phyloP scores from a whole-genome alignment of 1,140 invertebrate species.

The Sycobia sp. region DNA sequence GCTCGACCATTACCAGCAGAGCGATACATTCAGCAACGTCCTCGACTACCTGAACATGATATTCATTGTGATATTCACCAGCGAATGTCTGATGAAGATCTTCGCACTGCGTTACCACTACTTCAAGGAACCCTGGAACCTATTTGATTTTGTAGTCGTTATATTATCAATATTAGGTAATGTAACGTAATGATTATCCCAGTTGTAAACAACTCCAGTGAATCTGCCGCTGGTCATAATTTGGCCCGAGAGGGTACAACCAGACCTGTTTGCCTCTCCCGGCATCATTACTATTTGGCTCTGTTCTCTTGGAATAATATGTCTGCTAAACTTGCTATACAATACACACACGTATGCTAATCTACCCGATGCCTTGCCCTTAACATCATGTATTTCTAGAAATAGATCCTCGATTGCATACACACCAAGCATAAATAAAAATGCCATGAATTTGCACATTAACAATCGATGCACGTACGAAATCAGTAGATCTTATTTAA shows the following conservation, averaged over 20 bases:
- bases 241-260: not conserved
- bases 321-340: too few relatives aligned
- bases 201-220: constrained; percentile 53
- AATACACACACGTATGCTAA: not conserved
- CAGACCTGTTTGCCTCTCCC: constrained; percentile 51
- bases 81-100: constrained; percentile 96
- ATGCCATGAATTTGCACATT: constrained; percentile 15
- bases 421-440: not conserved
- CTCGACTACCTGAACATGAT: constrained; percentile 93
- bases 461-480: constrained; percentile 20
- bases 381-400: not conserved
- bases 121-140: constrained; percentile 99
- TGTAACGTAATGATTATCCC: constrained; percentile 59
- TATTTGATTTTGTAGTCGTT: constrained; percentile 99
- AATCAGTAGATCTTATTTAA: constrained; percentile 17
- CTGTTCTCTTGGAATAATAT: not conserved
- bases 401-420: not conserved
- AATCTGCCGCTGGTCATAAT: constrained; percentile 1
- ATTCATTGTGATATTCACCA: constrained; percentile 98
- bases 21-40: constrained; percentile 78
- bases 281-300: not conserved
- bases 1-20: constrained; percentile 92
- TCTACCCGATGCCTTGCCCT: not conserved
- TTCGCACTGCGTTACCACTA: constrained; percentile 96
- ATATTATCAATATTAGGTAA: constrained; percentile 97